Evolutionary conservation across 2,113 vertebrate species (phyloP).

Genomic region (Phoxinus phoxinus): DNA sequence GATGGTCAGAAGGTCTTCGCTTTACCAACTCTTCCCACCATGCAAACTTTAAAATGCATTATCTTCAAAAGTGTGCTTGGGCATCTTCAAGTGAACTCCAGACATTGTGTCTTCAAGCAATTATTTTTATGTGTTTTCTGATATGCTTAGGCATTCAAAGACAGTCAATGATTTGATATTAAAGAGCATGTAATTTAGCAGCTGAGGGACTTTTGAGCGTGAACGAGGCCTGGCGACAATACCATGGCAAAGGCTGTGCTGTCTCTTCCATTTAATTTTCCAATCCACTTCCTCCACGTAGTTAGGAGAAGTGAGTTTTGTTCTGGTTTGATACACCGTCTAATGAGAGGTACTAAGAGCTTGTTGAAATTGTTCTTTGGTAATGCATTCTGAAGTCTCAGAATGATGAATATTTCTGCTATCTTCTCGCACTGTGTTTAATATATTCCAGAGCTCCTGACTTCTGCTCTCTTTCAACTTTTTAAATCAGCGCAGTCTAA

Average conservation of each 20-base stretch:
- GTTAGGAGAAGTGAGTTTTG: slow-evolving; percentile 84
- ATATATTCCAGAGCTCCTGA: slow-evolving; percentile 71
- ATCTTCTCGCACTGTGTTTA: slow-evolving; percentile 69
- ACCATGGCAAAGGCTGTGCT: slow-evolving; percentile 74
- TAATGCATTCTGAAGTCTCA: slow-evolving; percentile 78
- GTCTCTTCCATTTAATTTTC: slow-evolving; percentile 83
- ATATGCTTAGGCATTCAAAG: slow-evolving; percentile 76
- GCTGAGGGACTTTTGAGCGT: slow-evolving; percentile 77
- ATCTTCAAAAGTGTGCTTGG: slow-evolving; percentile 36
- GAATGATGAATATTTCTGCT: slow-evolving; percentile 70
- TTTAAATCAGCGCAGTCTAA: slow-evolving; percentile 62
- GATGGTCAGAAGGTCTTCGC: neutral
- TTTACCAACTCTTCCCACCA: neutral
- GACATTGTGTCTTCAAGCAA: slow-evolving; percentile 68
- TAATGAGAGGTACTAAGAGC: slow-evolving; percentile 85
- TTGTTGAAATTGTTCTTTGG: slow-evolving; percentile 83
- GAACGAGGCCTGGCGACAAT: slow-evolving; percentile 73
- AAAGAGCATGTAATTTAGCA: slow-evolving; percentile 79
- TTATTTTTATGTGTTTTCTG: slow-evolving; percentile 76
- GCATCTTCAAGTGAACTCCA: slow-evolving; percentile 75
- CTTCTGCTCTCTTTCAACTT: slow-evolving; percentile 56
- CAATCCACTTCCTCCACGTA: slow-evolving; percentile 82
- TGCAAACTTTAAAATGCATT: slow-evolving; percentile 12
- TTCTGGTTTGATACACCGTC: slow-evolving; percentile 85
- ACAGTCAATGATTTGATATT: slow-evolving; percentile 80